Evolutionary conservation across 1,140 invertebrate species (phyloP), one percentile per base, ranked within the genome.

Genomic region (Grapholita molesta): DNA sequence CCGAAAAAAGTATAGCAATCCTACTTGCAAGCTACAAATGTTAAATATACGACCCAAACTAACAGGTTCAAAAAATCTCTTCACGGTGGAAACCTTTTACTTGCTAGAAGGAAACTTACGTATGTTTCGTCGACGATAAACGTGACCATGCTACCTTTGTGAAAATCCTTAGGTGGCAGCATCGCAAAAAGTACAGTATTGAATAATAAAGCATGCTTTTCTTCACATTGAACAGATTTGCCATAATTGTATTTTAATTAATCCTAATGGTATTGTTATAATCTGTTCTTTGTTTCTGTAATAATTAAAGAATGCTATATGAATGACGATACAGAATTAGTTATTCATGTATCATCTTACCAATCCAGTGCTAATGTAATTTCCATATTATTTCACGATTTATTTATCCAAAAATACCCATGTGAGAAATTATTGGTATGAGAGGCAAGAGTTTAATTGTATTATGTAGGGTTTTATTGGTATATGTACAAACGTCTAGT

Each of bases 361-460:
- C n/a, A 0, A 25, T 73, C 66, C 32, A 68, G 32, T 71, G 69
- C 70, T 66, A 76, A 79, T 79, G 79, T 79, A 79, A 79, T 78
- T 77, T 79, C 77, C 77, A 77, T 79, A 78, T 70, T 61, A 61
- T 28, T 61, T 61, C 24, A 30, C 15, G 5, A 28, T 61, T 61
- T 61, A 61, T 32, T 61, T 61, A 30, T 61, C 55, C 25, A 61
- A 61, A 61, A 30, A 6, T 61, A 61, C 25, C 55, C 55, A 61
- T 55, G 3, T 28, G 24, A 28, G 55, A 61, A n/a, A 15, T 15
- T 18, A 30, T 61, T 61, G 55, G 55, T 28, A 61, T 32, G 55
- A 61, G 55, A 61, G 55, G 55, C 55, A 61, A n/a, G 55, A 61
- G 55, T 61, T 38, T 24, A 61, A n/a, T n/a, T n/a, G n/a, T 61